Percentiles rank a stretch among this genome's conserved stretches.
Conservation (phyloP, 2,797 vertebrate genomes). For the Aplochiton taeniatus region DNA sequence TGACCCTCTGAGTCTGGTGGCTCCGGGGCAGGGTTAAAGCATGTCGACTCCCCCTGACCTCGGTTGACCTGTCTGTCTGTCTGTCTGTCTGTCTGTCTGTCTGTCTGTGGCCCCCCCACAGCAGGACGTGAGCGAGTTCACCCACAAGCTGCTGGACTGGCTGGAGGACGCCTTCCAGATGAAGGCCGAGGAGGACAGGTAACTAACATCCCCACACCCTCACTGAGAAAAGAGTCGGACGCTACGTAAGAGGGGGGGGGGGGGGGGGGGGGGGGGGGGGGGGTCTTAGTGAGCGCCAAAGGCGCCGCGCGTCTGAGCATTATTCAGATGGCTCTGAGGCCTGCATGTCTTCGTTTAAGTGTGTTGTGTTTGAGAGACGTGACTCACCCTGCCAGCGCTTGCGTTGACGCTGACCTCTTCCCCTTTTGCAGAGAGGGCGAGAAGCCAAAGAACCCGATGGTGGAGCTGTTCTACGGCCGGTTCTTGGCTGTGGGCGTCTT, state of each 20-base stretch:
- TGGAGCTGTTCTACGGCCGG: slow-evolving; percentile 95
- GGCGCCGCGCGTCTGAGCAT: no score
- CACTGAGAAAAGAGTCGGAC: no score
- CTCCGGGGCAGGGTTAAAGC: slow-evolving; percentile 20
- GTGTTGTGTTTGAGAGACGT: not conserved
- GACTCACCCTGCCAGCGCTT: slow-evolving; percentile 2
- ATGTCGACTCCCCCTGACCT: slow-evolving; percentile 13
- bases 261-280: no score
- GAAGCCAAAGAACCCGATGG: slow-evolving; percentile 99
- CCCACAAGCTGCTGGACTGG: slow-evolving; percentile 98
- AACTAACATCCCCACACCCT: slow-evolving; percentile 46
- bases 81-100: not conserved
- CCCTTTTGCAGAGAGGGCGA: slow-evolving; percentile 86
- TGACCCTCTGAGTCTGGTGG: slow-evolving; percentile 25
- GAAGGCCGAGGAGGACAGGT: slow-evolving; percentile 97
- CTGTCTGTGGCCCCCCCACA: slow-evolving; percentile 62
- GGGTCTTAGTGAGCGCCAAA: not conserved
- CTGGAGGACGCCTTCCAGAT: slow-evolving; percentile 99
- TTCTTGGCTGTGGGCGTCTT: slow-evolving; percentile 95
- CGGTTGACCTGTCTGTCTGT: not conserved
- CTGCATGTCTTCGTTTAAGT: not conserved
- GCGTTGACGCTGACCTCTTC: not conserved
- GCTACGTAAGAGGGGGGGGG: no score
- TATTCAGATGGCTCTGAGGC: slow-evolving; percentile 3
- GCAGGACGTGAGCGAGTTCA: slow-evolving; percentile 99